These are phyloP conservation scores for Nematostella vectensis DNA, from an alignment of 92 coral and sea anemone species.

Conservation along the genomic window DNA sequence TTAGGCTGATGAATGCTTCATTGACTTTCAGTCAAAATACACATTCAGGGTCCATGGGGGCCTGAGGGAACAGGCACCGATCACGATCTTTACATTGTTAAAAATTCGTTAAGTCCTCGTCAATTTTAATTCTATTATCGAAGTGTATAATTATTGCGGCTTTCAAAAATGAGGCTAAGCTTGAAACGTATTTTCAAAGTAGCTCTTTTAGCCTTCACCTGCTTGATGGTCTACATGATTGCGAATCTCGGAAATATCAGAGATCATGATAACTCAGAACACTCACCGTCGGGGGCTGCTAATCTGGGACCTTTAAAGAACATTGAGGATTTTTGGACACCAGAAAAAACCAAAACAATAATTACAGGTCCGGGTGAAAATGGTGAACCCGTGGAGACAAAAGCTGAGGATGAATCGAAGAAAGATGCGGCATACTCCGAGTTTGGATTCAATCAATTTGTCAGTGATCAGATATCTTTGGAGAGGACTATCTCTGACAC, in stretches of 20 bases:
- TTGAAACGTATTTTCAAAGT: conserved; percentile 23
- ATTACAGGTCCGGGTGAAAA: conserved; percentile 69
- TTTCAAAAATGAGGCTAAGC: conserved; percentile 31
- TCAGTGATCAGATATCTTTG: conserved; percentile 87
- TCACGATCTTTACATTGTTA: too few relatives aligned
- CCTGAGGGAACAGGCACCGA: too few relatives aligned
- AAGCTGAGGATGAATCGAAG: conserved; percentile 45
- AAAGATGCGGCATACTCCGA: conserved; percentile 63
- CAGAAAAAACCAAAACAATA: conserved; percentile 46
- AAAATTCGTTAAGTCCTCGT: too few relatives aligned
- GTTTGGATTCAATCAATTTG: conserved; percentile 87
- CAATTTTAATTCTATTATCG: too few relatives aligned
- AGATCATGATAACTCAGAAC: not conserved
- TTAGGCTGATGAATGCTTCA: too few relatives aligned
- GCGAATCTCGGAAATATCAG: conserved; percentile 6
- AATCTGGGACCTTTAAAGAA: conserved; percentile 40
- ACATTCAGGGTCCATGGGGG: too few relatives aligned
- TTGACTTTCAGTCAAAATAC: too few relatives aligned
- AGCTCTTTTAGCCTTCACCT: conserved; percentile 13
- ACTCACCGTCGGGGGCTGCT: conserved; percentile 8
- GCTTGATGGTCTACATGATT: conserved; percentile 29
- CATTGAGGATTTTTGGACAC: conserved; percentile 88
- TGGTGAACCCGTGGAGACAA: conserved; percentile 79
- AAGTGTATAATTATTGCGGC: too few relatives aligned
- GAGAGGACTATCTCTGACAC: conserved; percentile 76